Evolutionary conservation across 2,113 vertebrate species (phyloP), one percentile per base, ranked within the genome.

Genomic region (Osmerus eperlanus): DNA sequence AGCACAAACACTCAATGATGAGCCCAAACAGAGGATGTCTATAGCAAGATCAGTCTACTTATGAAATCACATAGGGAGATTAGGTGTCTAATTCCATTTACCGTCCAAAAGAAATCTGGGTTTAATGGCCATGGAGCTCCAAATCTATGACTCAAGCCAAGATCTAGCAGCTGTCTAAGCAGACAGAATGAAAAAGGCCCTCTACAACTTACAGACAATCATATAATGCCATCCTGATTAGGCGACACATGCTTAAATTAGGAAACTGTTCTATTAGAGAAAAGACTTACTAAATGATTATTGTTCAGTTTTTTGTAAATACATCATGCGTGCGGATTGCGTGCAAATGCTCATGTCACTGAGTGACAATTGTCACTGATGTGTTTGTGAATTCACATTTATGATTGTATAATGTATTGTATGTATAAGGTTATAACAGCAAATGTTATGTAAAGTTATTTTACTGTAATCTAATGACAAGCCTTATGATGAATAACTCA

Each of bases 71-170:
- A 88, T 91, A 96, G 89, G 90, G 91, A 93, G 93, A 94, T 97
- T 95, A 95, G 84, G 85, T 88, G 89, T 91, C 91, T 94, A 95
- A 97, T 92, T 92, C 92, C 86, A 65, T 81, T 89, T 91, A 94
- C 92, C 83, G 89, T 83, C 88, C 78, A 91, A 92, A 93, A 91
- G 76, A 92, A 92, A 94, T 93, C 90, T 89, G 91, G 93, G 91
- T 94, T 97, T 96, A 90, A 86, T 90, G 64, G 70, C 79, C 64
- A 47, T 81, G 74, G 76, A 81, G 88, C 87, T 87, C 68, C 84
- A 91, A 91, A 92, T 78, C 75, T 89, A 70, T 69, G 77, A 83
- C 85, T 77, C 81, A 85, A 90, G 89, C 89, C 91, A 92, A 90
- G 87, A 89, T 89, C 79, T 85, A 74, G 78, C 89, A 90, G 89